A percentile compares a stretch with the other conserved stretches of the same genome.
phyloP scores from a whole-genome alignment of 2,113 vertebrate species.

The Scytalopus superciliaris region DNA sequence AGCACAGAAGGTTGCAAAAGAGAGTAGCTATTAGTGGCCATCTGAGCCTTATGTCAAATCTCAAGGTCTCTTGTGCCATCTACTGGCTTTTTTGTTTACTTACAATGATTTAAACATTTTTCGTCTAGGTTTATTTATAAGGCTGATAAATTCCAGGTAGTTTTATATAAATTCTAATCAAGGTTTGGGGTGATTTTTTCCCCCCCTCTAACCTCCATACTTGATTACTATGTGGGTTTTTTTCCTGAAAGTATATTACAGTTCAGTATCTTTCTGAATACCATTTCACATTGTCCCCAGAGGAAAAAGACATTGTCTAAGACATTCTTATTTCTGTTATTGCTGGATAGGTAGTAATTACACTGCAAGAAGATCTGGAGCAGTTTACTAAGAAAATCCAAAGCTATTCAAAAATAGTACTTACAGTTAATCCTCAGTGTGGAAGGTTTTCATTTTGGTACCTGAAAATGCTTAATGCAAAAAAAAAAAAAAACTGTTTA shows the following conservation, averaged over 20 bases:
- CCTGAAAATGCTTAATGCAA: background rate
- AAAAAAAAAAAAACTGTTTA: background rate
- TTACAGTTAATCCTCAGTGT: background rate
- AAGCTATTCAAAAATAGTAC: background rate
- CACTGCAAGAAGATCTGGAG: background rate
- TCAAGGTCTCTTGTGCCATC: conserved; percentile 71
- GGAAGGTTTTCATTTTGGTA: background rate
- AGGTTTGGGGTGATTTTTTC: background rate
- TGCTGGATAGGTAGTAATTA: conserved; percentile 39
- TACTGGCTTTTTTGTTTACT: conserved; percentile 62
- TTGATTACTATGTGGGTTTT: background rate
- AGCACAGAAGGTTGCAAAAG: background rate
- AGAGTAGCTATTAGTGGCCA: background rate
- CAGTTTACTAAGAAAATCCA: conserved; percentile 6
- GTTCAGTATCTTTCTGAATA: background rate
- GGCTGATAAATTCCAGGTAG: background rate
- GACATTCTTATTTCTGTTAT: conserved; percentile 16
- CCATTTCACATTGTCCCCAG: background rate
- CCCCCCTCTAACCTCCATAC: background rate
- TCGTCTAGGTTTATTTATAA: background rate
- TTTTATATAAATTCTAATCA: conserved; percentile 2
- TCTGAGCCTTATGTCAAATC: background rate
- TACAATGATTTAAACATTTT: background rate
- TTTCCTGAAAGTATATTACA: background rate
- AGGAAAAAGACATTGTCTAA: background rate